Percentiles rank a stretch among this genome's conserved stretches.
These are phyloP conservation scores for Syncerus caffer DNA, from an alignment of 2,797 vertebrate species.

Conservation along the genomic window DNA sequence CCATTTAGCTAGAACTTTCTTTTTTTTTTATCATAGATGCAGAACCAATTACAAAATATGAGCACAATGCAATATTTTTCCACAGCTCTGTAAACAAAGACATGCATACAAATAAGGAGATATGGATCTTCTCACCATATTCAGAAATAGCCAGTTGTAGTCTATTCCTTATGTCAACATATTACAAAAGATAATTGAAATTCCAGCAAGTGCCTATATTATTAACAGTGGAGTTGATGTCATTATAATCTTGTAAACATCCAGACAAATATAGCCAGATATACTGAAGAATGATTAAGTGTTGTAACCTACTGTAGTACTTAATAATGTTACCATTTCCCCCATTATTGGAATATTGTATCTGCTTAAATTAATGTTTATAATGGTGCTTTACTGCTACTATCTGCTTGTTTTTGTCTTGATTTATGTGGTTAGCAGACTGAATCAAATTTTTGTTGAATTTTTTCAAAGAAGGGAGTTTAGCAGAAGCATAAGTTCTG, in stretches of 20 bases:
- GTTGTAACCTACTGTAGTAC: conserved; percentile 49
- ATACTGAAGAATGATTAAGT: conserved; percentile 60
- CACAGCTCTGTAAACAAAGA: conserved; percentile 59
- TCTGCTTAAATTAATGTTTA: conserved; percentile 67
- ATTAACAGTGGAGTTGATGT: conserved; percentile 50
- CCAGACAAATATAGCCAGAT: conserved; percentile 28
- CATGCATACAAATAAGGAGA: conserved; percentile 39
- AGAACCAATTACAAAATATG: conserved; percentile 56
- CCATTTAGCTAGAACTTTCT: conserved; percentile 44
- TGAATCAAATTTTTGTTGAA: conserved; percentile 60
- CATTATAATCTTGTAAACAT: conserved; percentile 68
- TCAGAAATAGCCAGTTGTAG: conserved; percentile 5
- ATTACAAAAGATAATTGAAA: conserved; percentile 68
- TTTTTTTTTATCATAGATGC: conserved; percentile 1
- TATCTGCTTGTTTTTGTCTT: conserved; percentile 67
- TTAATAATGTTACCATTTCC: conserved; percentile 57
- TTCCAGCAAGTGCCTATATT: conserved; percentile 58
- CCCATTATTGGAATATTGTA: conserved; percentile 65
- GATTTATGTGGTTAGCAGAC: conserved; percentile 61
- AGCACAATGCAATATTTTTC: conserved; percentile 51
- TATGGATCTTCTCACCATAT: background rate
- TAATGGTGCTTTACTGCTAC: conserved; percentile 42
- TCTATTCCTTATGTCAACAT: conserved; percentile 46
- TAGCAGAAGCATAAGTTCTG: conserved; percentile 41
- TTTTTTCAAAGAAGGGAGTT: conserved; percentile 34